Evolutionary conservation across 2,797 vertebrate species (phyloP), one percentile per base, ranked within the genome.

Genomic region (Micromesistius poutassou): DNA sequence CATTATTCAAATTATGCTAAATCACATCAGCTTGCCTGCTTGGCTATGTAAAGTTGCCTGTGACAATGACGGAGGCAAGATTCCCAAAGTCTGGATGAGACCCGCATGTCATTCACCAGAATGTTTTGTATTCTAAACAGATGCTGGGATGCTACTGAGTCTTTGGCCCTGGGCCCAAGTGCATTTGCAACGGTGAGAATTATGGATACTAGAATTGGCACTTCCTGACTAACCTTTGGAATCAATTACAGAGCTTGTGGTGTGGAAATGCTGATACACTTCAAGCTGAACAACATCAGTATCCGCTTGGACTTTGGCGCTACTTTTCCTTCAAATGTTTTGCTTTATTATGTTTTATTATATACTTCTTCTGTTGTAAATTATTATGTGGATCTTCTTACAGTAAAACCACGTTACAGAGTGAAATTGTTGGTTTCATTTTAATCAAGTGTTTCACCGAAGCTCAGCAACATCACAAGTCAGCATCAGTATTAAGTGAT

Each of bases 1-100:
- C 90, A 95, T 94, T 94, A 95, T 94, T 93, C 91, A 94, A 93
- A 95, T 94, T 91, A 95, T 94, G 92, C 91, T 90, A 94, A 95
- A 92, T 93, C 93, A 92, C 89, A 93, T 95, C 93, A 94, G 88
- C 88, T 86, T 89, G 87, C 88, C 89, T 92, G 87, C 90, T 91
- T 89, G 87, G 87, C 89, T 88, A 91, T 93, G 91, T 92, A 91
- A 88, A 78, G 78, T 86, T 89, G 83, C 87, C 87, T 85, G 89
- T 91, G 83, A 90, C 91, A 91, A 92, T 92, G 90, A 92, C 90
- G 83, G 84, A 87, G 90, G 90, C 89, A 82, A 90, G 84, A 88
- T 90, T 90, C 85, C 80, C 81, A 85, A 90, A 89, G 86, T 90
- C 85, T 89, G 80, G 81, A 83, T 81, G 78, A 78, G 50, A 78